Evolutionary conservation across 2,888 invertebrate genomes (phyloP).

Genomic region (Dexiosoma caninum): DNA sequence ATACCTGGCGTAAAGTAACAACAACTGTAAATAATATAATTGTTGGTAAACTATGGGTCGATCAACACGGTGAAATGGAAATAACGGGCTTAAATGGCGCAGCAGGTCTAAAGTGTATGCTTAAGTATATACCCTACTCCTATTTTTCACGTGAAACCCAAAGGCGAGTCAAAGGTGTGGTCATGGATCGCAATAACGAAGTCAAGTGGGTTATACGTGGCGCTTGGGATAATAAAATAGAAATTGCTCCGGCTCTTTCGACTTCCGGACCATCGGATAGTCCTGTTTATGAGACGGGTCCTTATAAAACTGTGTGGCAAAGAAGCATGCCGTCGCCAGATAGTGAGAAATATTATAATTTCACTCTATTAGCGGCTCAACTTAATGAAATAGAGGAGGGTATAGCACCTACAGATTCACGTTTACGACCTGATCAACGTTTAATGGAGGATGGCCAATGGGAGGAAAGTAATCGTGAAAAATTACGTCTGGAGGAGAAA

Average conservation of each 20-base stretch:
- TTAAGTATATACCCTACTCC: slow-evolving; percentile 98
- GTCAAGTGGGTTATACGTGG: slow-evolving; percentile 88
- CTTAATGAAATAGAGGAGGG: slow-evolving; percentile 95
- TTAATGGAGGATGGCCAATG: slow-evolving; percentile 96
- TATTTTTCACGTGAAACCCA: slow-evolving; percentile 98
- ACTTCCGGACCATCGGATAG: slow-evolving; percentile 84
- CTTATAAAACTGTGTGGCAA: slow-evolving; percentile 91
- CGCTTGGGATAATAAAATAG: slow-evolving; percentile 97
- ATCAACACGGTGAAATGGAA: slow-evolving; percentile 99
- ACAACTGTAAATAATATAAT: slow-evolving; percentile 99
- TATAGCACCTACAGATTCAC: slow-evolving; percentile 96
- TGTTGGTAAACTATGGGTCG: slow-evolving; percentile 99
- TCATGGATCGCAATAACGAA: slow-evolving; percentile 85
- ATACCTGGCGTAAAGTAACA: slow-evolving; percentile 98
- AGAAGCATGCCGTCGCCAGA: slow-evolving; percentile 85
- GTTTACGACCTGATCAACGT: slow-evolving; percentile 96
- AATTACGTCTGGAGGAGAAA: slow-evolving; percentile 94
- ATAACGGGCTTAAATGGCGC: slow-evolving; percentile 91
- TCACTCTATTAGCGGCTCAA: slow-evolving; percentile 96
- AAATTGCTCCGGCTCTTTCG: slow-evolving; percentile 92
- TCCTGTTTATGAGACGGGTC: slow-evolving; percentile 95
- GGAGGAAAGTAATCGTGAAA: slow-evolving; percentile 93
- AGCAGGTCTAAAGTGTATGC: slow-evolving; percentile 94
- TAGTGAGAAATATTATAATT: slow-evolving; percentile 91
- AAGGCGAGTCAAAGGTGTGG: slow-evolving; percentile 90